Evolutionary conservation across 2,113 vertebrate species (phyloP).

Genomic region (Thermophis baileyi): DNA sequence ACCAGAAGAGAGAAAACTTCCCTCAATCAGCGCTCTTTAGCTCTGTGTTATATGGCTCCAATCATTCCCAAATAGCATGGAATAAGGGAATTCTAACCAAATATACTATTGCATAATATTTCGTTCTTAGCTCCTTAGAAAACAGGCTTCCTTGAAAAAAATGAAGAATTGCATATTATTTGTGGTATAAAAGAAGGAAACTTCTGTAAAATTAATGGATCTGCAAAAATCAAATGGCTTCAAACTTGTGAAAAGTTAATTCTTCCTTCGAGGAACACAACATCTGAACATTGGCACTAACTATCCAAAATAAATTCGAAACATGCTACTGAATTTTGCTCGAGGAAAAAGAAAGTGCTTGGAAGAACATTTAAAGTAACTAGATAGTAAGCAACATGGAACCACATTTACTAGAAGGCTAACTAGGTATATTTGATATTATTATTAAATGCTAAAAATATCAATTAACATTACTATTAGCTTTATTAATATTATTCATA

Average conservation of each 20-base stretch:
- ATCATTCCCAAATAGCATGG: neutral
- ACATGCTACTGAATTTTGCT: neutral
- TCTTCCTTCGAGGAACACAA: neutral
- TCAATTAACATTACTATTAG: neutral
- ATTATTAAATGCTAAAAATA: neutral
- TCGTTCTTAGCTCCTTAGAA: neutral
- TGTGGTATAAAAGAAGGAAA: neutral
- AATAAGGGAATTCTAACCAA: neutral
- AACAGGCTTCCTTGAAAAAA: neutral
- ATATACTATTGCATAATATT: neutral
- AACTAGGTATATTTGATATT: neutral
- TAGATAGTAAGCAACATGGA: neutral
- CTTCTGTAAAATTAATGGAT: neutral
- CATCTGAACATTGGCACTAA: neutral
- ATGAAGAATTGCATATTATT: neutral
- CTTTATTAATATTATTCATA: neutral
- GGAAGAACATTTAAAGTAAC: neutral
- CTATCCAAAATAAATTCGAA: neutral
- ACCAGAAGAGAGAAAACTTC: neutral
- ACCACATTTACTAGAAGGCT: neutral
- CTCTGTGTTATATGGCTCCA: neutral
- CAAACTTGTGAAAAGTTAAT: neutral
- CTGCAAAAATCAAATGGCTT: neutral
- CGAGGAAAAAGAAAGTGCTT: accelerated
- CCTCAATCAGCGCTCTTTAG: neutral